These are phyloP conservation scores for Drosophila kanapiae DNA, from an alignment of 1,140 invertebrate species.

Conservation along the genomic window DNA sequence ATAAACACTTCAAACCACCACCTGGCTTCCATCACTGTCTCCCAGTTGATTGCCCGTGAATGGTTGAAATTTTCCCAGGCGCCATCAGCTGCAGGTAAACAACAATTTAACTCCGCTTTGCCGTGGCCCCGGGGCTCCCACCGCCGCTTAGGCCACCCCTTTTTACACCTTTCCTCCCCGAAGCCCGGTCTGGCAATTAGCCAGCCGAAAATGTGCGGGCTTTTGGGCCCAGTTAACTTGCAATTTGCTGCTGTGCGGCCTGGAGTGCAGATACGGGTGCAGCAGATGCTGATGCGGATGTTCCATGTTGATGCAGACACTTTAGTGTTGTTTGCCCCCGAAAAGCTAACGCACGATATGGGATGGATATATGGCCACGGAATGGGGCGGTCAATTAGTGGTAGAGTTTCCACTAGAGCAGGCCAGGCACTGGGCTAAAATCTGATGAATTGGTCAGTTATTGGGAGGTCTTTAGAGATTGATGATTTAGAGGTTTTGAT, in stretches of 20 bases:
- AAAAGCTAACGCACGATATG: slow-evolving; percentile 20
- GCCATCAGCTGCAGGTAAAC: slow-evolving; percentile 56
- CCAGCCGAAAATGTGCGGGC: slow-evolving; percentile 46
- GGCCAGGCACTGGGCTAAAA: too few species aligned
- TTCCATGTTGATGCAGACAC: slow-evolving; percentile 36
- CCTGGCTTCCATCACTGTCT: background rate
- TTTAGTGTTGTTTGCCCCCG: slow-evolving; percentile 14
- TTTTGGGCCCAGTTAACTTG: slow-evolving; percentile 50
- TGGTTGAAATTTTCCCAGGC: slow-evolving; percentile 19
- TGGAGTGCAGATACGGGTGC: slow-evolving; percentile 21
- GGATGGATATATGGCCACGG: background rate
- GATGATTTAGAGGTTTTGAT: too few species aligned
- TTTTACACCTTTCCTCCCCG: too few species aligned
- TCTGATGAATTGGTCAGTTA: background rate
- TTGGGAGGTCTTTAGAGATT: background rate
- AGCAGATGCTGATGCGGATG: slow-evolving; percentile 23
- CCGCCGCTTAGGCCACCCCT: background rate
- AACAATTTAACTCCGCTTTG: slow-evolving; percentile 47
- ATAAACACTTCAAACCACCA: background rate
- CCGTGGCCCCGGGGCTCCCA: background rate
- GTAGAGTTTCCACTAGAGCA: background rate
- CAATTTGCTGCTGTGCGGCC: slow-evolving; percentile 32
- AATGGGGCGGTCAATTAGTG: slow-evolving; percentile 15
- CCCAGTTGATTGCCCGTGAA: slow-evolving; percentile 29
- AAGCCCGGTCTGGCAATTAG: slow-evolving; percentile 36